Evolutionary conservation across 2,797 vertebrate species (phyloP).

Genomic region (Lepilemur septentrionalis): DNA sequence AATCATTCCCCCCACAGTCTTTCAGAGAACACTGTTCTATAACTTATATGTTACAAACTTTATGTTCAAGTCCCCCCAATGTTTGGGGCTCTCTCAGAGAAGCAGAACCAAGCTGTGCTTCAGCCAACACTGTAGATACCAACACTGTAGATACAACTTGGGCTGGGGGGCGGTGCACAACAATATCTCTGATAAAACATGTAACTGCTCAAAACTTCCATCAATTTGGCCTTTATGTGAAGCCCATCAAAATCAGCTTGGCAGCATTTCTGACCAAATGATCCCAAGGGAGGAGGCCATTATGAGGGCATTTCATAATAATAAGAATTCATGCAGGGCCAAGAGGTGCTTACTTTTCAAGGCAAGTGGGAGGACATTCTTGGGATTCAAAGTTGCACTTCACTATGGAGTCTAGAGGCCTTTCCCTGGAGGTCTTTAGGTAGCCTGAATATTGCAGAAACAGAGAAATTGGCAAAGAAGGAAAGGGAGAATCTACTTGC

Average conservation of each 20-base stretch:
- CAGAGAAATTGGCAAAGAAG: neutral
- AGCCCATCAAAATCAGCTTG: neutral
- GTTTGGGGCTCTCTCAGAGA: neutral
- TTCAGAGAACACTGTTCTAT: neutral
- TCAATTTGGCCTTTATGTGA: neutral
- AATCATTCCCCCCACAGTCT: neutral
- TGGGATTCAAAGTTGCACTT: neutral
- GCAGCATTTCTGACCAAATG: neutral
- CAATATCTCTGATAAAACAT: neutral
- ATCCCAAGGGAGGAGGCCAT: neutral
- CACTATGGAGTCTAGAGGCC: accelerated
- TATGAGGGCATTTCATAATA: neutral
- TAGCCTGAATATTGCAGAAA: neutral
- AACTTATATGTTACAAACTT: neutral
- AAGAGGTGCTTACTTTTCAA: neutral
- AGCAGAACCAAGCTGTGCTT: neutral
- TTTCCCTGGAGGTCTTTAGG: neutral
- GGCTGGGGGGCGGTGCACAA: too few relatives aligned
- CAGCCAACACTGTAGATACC: neutral
- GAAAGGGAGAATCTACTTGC: neutral
- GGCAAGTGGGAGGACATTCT: neutral
- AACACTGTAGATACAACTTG: neutral
- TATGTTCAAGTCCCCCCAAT: neutral
- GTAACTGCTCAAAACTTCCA: neutral
- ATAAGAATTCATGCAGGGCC: neutral